Evolutionary conservation across 1,140 invertebrate species (phyloP).

Genomic region (Hydropsyche tenuis): DNA sequence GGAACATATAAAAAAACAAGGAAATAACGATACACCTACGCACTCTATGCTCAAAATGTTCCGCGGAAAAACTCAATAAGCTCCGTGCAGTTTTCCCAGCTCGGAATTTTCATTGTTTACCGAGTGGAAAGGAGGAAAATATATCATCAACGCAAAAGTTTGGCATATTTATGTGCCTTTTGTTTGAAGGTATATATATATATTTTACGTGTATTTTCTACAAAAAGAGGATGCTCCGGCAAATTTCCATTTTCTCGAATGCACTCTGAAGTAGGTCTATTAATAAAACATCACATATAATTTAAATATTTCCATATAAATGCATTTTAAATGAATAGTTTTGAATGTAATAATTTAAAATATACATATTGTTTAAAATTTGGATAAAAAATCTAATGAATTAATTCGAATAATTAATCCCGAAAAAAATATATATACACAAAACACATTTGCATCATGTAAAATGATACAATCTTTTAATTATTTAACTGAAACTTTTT

Average conservation of each 20-base stretch:
- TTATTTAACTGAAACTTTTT: no score
- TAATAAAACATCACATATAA: no score
- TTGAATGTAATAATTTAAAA: no score
- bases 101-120: conserved; percentile 29
- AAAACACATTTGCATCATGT: no score
- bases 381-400: no score
- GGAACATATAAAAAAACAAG: neutral
- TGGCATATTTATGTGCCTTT: conserved; percentile 33
- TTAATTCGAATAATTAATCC: no score
- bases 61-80: conserved; percentile 14
- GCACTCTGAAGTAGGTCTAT: no score
- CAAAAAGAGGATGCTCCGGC: neutral
- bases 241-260: conserved; percentile 20
- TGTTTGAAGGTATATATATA: conserved; percentile 19
- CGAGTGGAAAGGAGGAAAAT: conserved; percentile 29
- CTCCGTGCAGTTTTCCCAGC: conserved; percentile 18
- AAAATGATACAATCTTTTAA: no score
- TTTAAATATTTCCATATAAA: no score
- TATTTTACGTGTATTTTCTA: neutral
- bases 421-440: no score
- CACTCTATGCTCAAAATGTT: neutral
- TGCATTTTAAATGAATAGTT: no score
- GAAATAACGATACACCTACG: conserved; percentile 1
- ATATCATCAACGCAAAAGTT: conserved; percentile 34
- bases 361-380: no score